Percentiles rank a stretch among this genome's conserved stretches.
Evolutionary conservation across 2,888 invertebrate species (phyloP).

Genomic region (Sialis fuliginosa): DNA sequence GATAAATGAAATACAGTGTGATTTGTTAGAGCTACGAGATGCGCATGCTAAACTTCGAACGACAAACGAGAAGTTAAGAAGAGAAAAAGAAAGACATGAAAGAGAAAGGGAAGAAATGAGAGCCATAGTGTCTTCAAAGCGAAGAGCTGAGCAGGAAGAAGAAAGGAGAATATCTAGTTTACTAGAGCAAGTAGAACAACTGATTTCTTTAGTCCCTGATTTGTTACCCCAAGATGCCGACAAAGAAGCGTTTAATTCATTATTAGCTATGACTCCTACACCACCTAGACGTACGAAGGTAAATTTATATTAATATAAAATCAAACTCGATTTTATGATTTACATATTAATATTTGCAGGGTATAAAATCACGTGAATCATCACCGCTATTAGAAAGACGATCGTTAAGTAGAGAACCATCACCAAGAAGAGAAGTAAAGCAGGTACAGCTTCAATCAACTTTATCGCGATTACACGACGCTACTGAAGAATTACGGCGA

Average conservation of each 20-base stretch:
- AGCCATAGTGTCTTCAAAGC: conserved; percentile 27
- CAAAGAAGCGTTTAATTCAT: conserved; percentile 25
- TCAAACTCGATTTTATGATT: too few species aligned
- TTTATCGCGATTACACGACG: conserved; percentile 46
- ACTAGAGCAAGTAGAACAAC: conserved; percentile 61
- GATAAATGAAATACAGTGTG: conserved; percentile 66
- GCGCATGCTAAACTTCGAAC: conserved; percentile 82
- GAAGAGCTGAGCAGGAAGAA: conserved; percentile 41
- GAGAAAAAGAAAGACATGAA: conserved; percentile 75
- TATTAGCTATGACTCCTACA: conserved; percentile 40
- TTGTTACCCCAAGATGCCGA: conserved; percentile 29
- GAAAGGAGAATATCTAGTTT: conserved; percentile 54
- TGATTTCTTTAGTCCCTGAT: conserved; percentile 62
- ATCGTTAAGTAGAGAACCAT: conserved; percentile 31
- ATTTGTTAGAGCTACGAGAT: conserved; percentile 72
- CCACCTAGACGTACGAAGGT: conserved; percentile 51
- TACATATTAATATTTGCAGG: conserved; percentile 21
- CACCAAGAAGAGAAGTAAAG: conserved; percentile 23
- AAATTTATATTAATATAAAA: conserved; percentile 8
- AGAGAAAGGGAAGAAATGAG: conserved; percentile 51
- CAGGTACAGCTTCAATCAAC: conserved; percentile 24
- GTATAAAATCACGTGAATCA: conserved; percentile 51
- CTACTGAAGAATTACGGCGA: conserved; percentile 43
- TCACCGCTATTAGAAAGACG: conserved; percentile 38
- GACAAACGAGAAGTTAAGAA: conserved; percentile 74